A percentile compares a stretch with the other conserved stretches of the same genome.
phyloP scores from a whole-genome alignment of 1,140 invertebrate genomes.

The Papilio polyxenes region DNA sequence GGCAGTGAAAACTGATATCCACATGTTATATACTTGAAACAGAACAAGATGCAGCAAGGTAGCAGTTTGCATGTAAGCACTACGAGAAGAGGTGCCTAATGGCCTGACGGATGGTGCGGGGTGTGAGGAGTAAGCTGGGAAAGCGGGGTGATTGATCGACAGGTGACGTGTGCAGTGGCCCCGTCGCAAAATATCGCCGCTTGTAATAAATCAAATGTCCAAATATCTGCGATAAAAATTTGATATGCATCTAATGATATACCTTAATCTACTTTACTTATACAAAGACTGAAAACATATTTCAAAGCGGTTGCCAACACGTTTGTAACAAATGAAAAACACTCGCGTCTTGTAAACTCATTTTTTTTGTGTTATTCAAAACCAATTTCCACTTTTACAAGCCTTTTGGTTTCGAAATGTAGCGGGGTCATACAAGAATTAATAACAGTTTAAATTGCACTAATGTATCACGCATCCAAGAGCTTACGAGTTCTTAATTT shows the following conservation, averaged over 20 bases:
- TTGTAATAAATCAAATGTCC: constrained; percentile 2
- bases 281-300: background rate
- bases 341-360: background rate
- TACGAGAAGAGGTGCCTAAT: background rate
- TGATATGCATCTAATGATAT: background rate
- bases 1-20: no score
- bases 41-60: background rate
- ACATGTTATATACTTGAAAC: background rate
- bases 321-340: background rate
- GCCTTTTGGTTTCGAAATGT: background rate
- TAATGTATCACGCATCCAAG: no score
- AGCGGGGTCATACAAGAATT: no score
- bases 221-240: constrained; percentile 19
- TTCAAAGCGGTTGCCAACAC: background rate
- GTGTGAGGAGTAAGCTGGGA: background rate
- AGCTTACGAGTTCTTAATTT: no score
- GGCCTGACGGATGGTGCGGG: background rate
- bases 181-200: background rate
- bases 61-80: background rate
- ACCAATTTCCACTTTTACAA: background rate
- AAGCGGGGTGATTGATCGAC: constrained; percentile 5
- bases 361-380: background rate
- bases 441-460: no score
- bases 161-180: constrained; percentile 16
- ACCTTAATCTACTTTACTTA: background rate